Base-by-base conservation (phyloP, 2,797 vertebrate species). In the Diglossa cyanea region DNA sequence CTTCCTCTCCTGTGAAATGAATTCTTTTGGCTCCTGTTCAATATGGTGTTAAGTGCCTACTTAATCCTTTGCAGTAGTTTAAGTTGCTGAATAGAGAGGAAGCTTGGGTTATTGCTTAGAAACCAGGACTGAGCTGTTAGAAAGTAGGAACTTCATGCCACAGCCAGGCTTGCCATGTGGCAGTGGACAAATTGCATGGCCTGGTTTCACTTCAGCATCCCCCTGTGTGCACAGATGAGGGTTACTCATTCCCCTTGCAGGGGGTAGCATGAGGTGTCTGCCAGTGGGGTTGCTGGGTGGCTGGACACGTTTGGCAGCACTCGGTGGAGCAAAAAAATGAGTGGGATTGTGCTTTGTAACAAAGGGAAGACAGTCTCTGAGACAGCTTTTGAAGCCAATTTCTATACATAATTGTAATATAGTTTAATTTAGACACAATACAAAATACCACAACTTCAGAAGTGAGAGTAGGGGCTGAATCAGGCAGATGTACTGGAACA, bases 21-120 rank as follows among this genome's bases (percentile, higher is more conserved):
- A 91, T 90, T 84, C 20, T 87, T 93, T 88, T 94, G 75, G 76
- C 73, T 90, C 20, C 35, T 40, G 35, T 90, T 95, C 80, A 96
- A 54, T 66, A 44, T 33, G 63, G 25, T 87, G 53, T 77, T 83
- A 87, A 94, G 84, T 74, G 48, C 54, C 85, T 72, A 33, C 71
- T 96, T 93, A 90, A 87, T 94, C 73, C 67, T 93, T 89, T 72
- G 53, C 83, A 72, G 60, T 39, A 77, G 78, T 83, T 73, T 81
- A 39, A 82, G 86, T 40, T 90, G 66, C 47, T 81, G 75, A 94
- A 78, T 35, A 82, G 58, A 79, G 55, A 78, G 26, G 53, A 84
- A 83, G 58, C 35, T 42, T 40, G 58, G 65, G 30, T 73, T 78
- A 77, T 63, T 60, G 71, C 79, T 93, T 92, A 48, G 71, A 79